Conservation (phyloP, 2,888 invertebrate genomes). For the Pheosia tremula region DNA sequence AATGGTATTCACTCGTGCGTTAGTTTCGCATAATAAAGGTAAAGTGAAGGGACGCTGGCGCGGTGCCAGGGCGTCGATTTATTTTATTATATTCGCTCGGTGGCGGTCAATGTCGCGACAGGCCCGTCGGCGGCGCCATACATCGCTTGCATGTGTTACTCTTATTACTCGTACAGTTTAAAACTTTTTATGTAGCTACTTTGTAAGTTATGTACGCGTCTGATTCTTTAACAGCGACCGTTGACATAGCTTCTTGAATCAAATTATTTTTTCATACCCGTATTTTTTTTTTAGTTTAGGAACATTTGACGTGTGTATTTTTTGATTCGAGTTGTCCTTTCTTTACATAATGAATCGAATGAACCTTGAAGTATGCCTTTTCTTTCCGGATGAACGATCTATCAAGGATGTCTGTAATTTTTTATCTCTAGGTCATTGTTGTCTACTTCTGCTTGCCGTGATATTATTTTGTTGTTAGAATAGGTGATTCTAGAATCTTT, state of each 20-base stretch:
- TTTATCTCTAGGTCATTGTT: slow-evolving; percentile 2
- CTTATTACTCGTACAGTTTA: slow-evolving; percentile 55
- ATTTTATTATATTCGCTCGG: slow-evolving; percentile 80
- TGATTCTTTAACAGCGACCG: slow-evolving; percentile 1
- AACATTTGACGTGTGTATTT: neutral
- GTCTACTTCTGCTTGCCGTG: neutral
- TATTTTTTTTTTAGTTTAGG: neutral
- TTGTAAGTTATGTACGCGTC: slow-evolving; percentile 9
- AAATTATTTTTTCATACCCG: neutral
- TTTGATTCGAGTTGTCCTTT: neutral
- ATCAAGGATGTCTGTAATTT: slow-evolving; percentile 33
- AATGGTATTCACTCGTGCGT: slow-evolving; percentile 44
- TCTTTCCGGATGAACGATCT: slow-evolving; percentile 33
- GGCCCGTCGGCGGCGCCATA: slow-evolving; percentile 63
- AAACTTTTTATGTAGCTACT: slow-evolving; percentile 33
- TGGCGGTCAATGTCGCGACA: slow-evolving; percentile 83
- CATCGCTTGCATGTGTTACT: slow-evolving; percentile 69
- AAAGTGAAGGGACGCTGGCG: slow-evolving; percentile 77
- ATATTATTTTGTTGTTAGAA: neutral
- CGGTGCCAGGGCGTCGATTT: slow-evolving; percentile 76
- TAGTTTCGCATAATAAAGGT: slow-evolving; percentile 59
- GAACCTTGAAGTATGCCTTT: slow-evolving; percentile 35
- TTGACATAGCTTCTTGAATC: slow-evolving; percentile 3
- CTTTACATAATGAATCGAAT: slow-evolving; percentile 28
- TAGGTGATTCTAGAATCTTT: neutral